Base-by-base conservation (phyloP, 2,888 invertebrate genomes). In the Stegophylla sp. region DNA sequence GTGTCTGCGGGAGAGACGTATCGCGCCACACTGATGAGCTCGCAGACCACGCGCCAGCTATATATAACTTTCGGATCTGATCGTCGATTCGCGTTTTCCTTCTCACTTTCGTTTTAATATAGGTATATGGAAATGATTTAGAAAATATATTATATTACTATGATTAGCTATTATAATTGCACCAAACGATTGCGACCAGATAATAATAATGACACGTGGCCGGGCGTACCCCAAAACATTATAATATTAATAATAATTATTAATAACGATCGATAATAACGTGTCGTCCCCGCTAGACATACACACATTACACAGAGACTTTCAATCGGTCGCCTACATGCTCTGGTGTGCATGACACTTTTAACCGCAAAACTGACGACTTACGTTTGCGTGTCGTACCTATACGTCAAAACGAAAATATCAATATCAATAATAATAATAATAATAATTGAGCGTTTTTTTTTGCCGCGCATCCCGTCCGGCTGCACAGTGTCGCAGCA, bases 281-380 rank as follows among this genome's bases (percentile, higher is more conserved):
- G 28, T 34, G 23, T 3, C 66, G 66, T 5, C 20, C n/a, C n/a
- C 20, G n/a, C 3, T n/a, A n/a, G n/a, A n/a, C 34, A 34, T 7
- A 34, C 53, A 53, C 10, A 9, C 26, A n/a, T n/a, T n/a, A n/a
- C n/a, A n/a, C n/a, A n/a, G 28, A 15, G 34, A 41, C 17, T 77
- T n/a, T n/a, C n/a, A n/a, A n/a, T 79, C 79, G 48, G 23, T 79
- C 79, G 41, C 71, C 79, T 61, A 79, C 59, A 79, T 71, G 69
- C n/a, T 63, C 61, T 69, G 12, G 23, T n/a, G 59, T 15, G 71
- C 71, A 51, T 79, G 71, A 79, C 79, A 51, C 61, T 15, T 56
- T 26, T 12, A 43, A 77, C 77, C 77, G 45, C 77, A 77, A 61
- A 23, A 61, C 17, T 13, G 28, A 34, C 23, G n/a, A n/a, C n/a